A percentile compares a stretch with the other conserved stretches of the same genome.
Conservation (phyloP, 1,140 invertebrate genomes). For the Hesperophylax magnus region DNA sequence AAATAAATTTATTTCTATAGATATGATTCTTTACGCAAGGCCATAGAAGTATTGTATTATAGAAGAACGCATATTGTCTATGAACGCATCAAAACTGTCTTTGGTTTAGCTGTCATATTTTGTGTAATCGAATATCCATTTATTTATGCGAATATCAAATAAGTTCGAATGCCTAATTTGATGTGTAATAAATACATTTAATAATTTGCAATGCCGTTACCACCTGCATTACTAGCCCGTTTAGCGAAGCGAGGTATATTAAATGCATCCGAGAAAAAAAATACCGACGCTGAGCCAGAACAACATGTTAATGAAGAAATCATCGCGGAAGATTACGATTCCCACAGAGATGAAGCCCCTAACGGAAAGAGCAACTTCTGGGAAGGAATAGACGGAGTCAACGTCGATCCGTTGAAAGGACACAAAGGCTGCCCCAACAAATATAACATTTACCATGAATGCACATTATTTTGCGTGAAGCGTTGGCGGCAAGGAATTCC, state of each 20-base stretch:
- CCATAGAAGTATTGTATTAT: too few relatives aligned
- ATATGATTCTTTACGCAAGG: too few relatives aligned
- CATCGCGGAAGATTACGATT: slow-evolving; percentile 90
- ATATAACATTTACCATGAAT: slow-evolving; percentile 95
- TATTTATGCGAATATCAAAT: too few relatives aligned
- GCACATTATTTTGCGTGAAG: slow-evolving; percentile 89
- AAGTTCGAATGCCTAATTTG: too few relatives aligned
- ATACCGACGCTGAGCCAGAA: slow-evolving; percentile 63
- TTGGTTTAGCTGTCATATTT: too few relatives aligned
- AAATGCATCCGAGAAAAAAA: slow-evolving; percentile 61
- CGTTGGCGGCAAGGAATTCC: slow-evolving; percentile 86
- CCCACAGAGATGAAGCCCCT: slow-evolving; percentile 62
- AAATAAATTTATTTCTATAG: too few relatives aligned
- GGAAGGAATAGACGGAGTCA: slow-evolving; percentile 70
- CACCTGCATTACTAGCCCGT: slow-evolving; percentile 86
- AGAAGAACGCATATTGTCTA: too few relatives aligned
- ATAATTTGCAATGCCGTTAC: slow-evolving; percentile 82
- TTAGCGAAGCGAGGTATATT: slow-evolving; percentile 89
- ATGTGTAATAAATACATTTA: neutral
- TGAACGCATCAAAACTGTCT: too few relatives aligned
- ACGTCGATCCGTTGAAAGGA: slow-evolving; percentile 73
- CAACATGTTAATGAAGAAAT: slow-evolving; percentile 82
- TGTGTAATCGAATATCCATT: too few relatives aligned
- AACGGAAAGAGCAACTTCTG: slow-evolving; percentile 66
- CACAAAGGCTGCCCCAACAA: slow-evolving; percentile 95